Evolutionary conservation across 92 coral and sea anemone genomes (phyloP).

Genomic region (Palythoa grandiflora): DNA sequence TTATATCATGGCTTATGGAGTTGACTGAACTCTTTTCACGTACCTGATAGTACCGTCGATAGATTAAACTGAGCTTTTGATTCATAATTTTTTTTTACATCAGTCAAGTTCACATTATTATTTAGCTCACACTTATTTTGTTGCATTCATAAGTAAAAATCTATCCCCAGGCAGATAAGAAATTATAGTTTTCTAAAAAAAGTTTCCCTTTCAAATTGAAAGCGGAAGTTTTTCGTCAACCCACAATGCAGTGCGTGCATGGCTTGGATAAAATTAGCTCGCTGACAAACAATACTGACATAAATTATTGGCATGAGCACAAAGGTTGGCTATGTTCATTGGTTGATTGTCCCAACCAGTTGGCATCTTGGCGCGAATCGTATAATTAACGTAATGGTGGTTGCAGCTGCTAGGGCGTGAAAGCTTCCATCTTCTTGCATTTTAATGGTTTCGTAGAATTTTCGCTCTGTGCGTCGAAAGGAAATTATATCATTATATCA

Average conservation of each 20-base stretch:
- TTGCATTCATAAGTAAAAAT: no score
- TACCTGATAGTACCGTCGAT: no score
- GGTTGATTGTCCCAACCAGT: conserved; percentile 19
- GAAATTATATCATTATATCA: neutral
- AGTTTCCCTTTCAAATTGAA: no score
- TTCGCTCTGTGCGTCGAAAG: conserved; percentile 15
- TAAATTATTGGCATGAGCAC: conserved; percentile 9
- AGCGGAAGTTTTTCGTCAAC: neutral
- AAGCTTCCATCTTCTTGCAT: conserved; percentile 41
- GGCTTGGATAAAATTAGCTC: no score
- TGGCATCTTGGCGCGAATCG: conserved; percentile 48
- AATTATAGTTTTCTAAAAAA: no score
- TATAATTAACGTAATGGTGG: conserved; percentile 51
- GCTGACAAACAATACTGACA: conserved; percentile 12
- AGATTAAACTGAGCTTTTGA: no score
- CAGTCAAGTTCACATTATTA: no score
- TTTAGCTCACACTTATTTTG: no score
- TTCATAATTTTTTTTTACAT: no score
- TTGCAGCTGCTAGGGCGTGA: conserved; percentile 56
- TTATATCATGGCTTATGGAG: no score
- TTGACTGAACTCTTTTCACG: no score
- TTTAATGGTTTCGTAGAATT: conserved; percentile 29
- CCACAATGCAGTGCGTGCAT: conserved; percentile 17
- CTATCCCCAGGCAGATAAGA: no score
- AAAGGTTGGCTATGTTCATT: conserved; percentile 11